Conservation (phyloP, 2,888 invertebrate species). For the Hyposoter dolosus region DNA sequence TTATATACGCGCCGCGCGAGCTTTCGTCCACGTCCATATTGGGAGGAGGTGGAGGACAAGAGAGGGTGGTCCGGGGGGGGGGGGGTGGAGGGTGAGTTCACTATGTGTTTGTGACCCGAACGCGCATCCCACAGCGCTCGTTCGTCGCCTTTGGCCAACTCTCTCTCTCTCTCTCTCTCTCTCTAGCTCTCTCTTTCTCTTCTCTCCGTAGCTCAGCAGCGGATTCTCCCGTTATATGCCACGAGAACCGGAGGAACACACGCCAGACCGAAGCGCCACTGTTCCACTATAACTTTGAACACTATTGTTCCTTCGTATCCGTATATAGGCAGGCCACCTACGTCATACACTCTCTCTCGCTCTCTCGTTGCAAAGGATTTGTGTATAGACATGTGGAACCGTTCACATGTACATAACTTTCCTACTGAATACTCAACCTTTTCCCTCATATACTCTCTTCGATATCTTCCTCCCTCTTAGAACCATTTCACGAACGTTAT, state of each 20-base stretch:
- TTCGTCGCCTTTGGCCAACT: constrained; percentile 54
- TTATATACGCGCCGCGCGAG: constrained; percentile 27
- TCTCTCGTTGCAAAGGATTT: constrained; percentile 11
- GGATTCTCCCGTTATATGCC: constrained; percentile 26
- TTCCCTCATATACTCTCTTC: constrained; percentile 1
- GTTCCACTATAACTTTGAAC: constrained; percentile 39
- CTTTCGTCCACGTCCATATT: constrained; percentile 32
- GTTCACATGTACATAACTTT: constrained; percentile 24
- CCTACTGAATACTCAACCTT: constrained; percentile 21
- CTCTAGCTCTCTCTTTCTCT: constrained; percentile 20
- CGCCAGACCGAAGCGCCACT: constrained; percentile 30
- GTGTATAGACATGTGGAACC: constrained; percentile 8
- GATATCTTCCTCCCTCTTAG: constrained; percentile 21
- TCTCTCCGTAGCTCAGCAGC: constrained; percentile 23
- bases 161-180: constrained; percentile 21
- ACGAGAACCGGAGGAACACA: constrained; percentile 39
- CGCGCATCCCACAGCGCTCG: constrained; percentile 50
- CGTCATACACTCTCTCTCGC: background rate
- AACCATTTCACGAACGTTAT: constrained; percentile 59
- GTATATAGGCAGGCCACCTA: background rate
- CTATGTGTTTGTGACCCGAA: constrained; percentile 45
- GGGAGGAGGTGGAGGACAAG: constrained; percentile 11
- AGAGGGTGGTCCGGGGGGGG: background rate
- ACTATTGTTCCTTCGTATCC: constrained; percentile 13
- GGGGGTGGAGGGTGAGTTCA: constrained; percentile 4